Evolutionary conservation across 2,888 invertebrate genomes (phyloP).

Genomic region (Ctena decussata): DNA sequence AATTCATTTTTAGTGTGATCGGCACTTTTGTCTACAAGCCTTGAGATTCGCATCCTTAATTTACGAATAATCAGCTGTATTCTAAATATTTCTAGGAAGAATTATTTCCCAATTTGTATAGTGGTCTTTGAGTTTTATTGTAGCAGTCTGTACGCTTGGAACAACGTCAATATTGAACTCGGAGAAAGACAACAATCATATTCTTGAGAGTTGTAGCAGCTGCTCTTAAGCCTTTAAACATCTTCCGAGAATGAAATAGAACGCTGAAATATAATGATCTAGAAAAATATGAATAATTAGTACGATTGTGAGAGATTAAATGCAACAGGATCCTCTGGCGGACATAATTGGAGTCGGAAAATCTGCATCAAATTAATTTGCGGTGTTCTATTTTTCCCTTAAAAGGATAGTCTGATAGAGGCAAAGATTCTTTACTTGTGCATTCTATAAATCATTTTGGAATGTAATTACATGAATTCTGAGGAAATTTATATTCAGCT

Average conservation of each 20-base stretch:
- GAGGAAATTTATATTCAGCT: neutral
- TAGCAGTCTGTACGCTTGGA: neutral
- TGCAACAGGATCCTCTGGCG: neutral
- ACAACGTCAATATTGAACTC: neutral
- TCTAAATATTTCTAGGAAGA: neutral
- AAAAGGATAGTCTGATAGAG: neutral
- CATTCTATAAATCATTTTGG: too few species aligned
- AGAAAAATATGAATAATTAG: neutral
- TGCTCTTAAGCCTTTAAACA: too few species aligned
- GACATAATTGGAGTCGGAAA: neutral
- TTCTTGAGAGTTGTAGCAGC: neutral
- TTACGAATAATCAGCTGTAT: neutral
- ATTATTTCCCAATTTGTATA: constrained; percentile 3
- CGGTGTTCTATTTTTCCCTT: neutral
- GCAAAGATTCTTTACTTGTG: neutral
- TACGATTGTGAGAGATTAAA: neutral
- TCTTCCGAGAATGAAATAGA: too few species aligned
- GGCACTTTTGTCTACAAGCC: neutral
- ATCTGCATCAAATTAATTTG: neutral
- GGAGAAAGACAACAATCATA: neutral
- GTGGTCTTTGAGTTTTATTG: neutral
- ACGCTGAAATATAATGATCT: neutral
- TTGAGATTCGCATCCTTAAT: neutral
- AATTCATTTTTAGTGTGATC: constrained; percentile 1
- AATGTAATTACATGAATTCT: too few species aligned